These are phyloP conservation scores for Denticeps clupeoides DNA, from an alignment of 2,797 vertebrate species.

Conservation along the genomic window DNA sequence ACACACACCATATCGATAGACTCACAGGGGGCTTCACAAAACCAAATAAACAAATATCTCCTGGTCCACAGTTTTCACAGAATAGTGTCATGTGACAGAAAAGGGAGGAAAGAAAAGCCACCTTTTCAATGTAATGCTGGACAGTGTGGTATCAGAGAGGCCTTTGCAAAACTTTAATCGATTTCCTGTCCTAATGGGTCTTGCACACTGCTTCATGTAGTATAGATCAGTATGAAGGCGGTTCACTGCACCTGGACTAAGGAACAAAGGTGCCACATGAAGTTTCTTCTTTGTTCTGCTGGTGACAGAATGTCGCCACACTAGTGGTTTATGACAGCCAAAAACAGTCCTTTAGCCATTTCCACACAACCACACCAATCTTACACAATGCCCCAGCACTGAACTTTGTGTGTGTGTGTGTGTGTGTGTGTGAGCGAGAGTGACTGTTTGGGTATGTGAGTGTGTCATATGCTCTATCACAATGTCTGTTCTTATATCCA, in stretches of 20 bases:
- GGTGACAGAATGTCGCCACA: too few relatives aligned
- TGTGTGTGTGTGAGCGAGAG: too few relatives aligned
- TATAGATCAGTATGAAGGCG: background rate
- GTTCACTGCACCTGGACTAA: background rate
- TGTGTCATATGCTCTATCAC: background rate
- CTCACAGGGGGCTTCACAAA: slow-evolving; percentile 22
- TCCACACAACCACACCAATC: too few relatives aligned
- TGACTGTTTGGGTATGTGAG: too few relatives aligned
- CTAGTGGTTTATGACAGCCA: too few relatives aligned
- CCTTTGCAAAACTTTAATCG: slow-evolving; percentile 31
- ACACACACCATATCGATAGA: slow-evolving; percentile 18
- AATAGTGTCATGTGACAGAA: background rate
- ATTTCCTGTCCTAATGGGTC: slow-evolving; percentile 32
- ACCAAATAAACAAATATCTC: slow-evolving; percentile 29
- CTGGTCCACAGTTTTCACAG: background rate
- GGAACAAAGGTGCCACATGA: background rate
- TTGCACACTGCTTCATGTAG: slow-evolving; percentile 16
- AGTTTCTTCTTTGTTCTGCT: background rate
- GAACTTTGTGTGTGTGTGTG: too few relatives aligned
- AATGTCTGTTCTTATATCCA: background rate
- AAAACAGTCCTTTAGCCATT: too few relatives aligned
- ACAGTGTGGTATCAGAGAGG: slow-evolving; percentile 11
- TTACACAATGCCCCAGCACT: too few relatives aligned
- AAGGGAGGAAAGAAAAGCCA: background rate
- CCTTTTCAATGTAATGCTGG: too few relatives aligned